phyloP scores from a whole-genome alignment of 2,797 vertebrate species.

The Microcaecilia unicolor region DNA sequence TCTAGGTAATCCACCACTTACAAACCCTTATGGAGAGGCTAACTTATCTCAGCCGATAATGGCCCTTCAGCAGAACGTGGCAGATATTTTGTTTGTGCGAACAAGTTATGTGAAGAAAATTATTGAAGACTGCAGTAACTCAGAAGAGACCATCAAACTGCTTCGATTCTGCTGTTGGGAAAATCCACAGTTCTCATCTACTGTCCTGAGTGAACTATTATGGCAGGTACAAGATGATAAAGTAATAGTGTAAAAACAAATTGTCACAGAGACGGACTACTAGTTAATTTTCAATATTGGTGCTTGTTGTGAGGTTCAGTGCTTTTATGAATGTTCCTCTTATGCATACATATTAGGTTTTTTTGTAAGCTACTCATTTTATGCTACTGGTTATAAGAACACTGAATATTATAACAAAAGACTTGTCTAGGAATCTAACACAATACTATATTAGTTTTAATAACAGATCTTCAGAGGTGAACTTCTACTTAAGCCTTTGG shows the following conservation, averaged over 20 bases:
- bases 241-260: not conserved
- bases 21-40: constrained; percentile 92
- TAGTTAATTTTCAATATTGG: too few relatives aligned
- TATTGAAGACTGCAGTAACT: constrained; percentile 98
- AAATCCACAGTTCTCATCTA: constrained; percentile 97
- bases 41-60: constrained; percentile 93
- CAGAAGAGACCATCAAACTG: constrained; percentile 94
- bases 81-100: constrained; percentile 94
- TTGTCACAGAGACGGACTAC: too few relatives aligned
- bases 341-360: too few relatives aligned
- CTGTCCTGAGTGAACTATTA: constrained; percentile 94
- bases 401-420: too few relatives aligned
- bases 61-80: constrained; percentile 93
- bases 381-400: too few relatives aligned
- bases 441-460: too few relatives aligned
- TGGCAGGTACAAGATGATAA: constrained; percentile 99
- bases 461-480: too few relatives aligned
- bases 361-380: too few relatives aligned
- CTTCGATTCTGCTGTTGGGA: constrained; percentile 99
- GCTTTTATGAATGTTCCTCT: too few relatives aligned
- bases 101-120: constrained; percentile 99
- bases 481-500: too few relatives aligned
- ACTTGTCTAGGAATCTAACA: too few relatives aligned
- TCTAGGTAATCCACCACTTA: constrained; percentile 92
- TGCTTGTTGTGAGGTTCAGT: too few relatives aligned